Conservation (phyloP, 2,888 invertebrate genomes). For the Eudemis profundana region DNA sequence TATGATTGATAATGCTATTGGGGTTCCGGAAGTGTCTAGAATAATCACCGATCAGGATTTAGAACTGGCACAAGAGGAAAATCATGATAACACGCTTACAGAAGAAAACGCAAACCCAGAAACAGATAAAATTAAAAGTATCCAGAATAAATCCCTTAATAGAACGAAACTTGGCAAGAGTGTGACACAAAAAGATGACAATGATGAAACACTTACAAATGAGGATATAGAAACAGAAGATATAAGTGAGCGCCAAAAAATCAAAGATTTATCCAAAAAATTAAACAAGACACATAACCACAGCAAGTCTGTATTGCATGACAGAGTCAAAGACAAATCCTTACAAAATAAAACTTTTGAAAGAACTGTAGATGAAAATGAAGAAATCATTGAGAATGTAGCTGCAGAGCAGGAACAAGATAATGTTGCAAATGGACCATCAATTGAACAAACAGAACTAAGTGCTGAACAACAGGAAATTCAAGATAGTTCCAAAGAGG, state of each 20-base stretch:
- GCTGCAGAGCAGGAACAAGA: not conserved
- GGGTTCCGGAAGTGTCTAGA: conserved; percentile 51
- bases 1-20: too few species aligned
- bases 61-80: conserved; percentile 37
- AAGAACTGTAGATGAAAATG: conserved; percentile 4
- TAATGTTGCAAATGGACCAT: conserved; percentile 19
- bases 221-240: conserved; percentile 13
- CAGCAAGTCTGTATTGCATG: conserved; percentile 12
- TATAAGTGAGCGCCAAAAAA: not conserved
- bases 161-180: conserved; percentile 12
- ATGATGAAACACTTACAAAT: conserved; percentile 30
- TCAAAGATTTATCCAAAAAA: not conserved
- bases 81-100: conserved; percentile 47
- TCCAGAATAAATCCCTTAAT: conserved; percentile 36
- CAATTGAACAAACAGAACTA: conserved; percentile 19
- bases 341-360: not conserved
- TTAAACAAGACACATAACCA: not conserved
- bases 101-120: conserved; percentile 12
- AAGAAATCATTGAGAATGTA: conserved; percentile 7
- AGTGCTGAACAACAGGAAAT: conserved; percentile 11
- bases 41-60: conserved; percentile 17
- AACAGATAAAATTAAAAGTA: conserved; percentile 33
- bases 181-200: conserved; percentile 1
- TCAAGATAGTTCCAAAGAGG: not conserved
- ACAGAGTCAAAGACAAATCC: conserved; percentile 11